Conservation (phyloP, 2,797 vertebrate genomes). For the Acanthurus lineatus region DNA sequence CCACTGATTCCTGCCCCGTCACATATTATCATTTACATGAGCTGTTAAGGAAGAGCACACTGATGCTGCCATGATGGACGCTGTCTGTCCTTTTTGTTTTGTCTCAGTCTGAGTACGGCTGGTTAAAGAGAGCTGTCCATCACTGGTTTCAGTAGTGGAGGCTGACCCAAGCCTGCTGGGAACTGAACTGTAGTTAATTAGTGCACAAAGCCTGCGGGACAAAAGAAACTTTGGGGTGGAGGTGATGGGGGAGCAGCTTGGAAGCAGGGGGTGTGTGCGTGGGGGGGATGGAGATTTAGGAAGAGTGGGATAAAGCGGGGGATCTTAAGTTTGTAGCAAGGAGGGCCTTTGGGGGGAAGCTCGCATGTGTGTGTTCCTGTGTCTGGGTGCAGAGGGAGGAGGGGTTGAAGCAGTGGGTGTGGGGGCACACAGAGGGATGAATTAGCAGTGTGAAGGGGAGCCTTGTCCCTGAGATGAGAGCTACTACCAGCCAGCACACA, state of each 20-base stretch:
- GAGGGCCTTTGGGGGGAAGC: slow-evolving; percentile 29
- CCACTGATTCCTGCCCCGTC: slow-evolving; percentile 14
- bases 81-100: slow-evolving; percentile 17
- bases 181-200: slow-evolving; percentile 86
- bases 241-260: slow-evolving; percentile 42
- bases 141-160: slow-evolving; percentile 66
- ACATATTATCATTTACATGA: slow-evolving; percentile 32
- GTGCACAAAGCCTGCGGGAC: slow-evolving; percentile 78
- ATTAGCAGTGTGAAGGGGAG: slow-evolving; percentile 80
- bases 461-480: slow-evolving; percentile 73
- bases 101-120: neutral
- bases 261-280: neutral
- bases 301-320: slow-evolving; percentile 16
- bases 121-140: slow-evolving; percentile 76
- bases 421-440: slow-evolving; percentile 68
- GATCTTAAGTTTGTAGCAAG: slow-evolving; percentile 49
- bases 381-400: slow-evolving; percentile 30
- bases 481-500: slow-evolving; percentile 51
- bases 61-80: slow-evolving; percentile 22
- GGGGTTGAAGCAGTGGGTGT: slow-evolving; percentile 45
- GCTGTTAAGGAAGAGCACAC: slow-evolving; percentile 25
- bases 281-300: slow-evolving; percentile 16
- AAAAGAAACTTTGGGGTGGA: slow-evolving; percentile 63
- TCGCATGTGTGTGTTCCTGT: slow-evolving; percentile 63
- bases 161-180: slow-evolving; percentile 82